These are phyloP conservation scores for Pristionchus mayeri DNA, from an alignment of 2,888 invertebrate species.

Conservation along the genomic window DNA sequence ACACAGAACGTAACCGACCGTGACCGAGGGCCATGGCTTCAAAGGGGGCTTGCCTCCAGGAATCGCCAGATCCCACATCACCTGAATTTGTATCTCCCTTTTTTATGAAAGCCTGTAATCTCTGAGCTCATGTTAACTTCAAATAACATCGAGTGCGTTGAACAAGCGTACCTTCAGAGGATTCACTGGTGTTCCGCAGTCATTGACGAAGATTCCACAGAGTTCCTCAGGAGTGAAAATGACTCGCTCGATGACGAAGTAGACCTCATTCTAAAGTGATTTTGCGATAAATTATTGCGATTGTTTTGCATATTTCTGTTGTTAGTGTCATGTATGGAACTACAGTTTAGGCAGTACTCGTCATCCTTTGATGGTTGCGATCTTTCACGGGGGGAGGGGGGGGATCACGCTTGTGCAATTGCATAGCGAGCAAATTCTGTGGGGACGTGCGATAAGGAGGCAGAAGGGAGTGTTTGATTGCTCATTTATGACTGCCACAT, in stretches of 20 bases:
- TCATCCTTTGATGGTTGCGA: too few relatives aligned
- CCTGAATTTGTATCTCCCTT: constrained; percentile 52
- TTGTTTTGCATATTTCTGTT: too few relatives aligned
- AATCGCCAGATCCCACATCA: constrained; percentile 67
- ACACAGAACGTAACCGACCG: constrained; percentile 49
- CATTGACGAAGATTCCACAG: constrained; percentile 65
- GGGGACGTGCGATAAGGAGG: not conserved
- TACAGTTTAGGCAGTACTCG: too few relatives aligned
- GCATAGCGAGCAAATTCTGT: not conserved
- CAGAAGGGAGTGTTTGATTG: too few relatives aligned
- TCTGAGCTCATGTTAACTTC: too few relatives aligned
- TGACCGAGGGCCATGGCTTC: constrained; percentile 66
- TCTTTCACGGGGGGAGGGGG: too few relatives aligned
- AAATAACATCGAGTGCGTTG: too few relatives aligned
- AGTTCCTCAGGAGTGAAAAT: constrained; percentile 66
- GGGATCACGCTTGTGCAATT: not conserved
- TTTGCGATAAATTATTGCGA: too few relatives aligned
- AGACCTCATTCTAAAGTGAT: constrained; percentile 60
- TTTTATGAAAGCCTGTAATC: too few relatives aligned
- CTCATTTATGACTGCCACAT: too few relatives aligned
- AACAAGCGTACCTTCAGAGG: constrained; percentile 44
- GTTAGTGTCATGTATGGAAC: too few relatives aligned
- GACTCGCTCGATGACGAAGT: constrained; percentile 62
- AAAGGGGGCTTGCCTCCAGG: constrained; percentile 67
- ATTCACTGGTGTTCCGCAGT: constrained; percentile 34